Conservation (phyloP, 2,113 vertebrate species). For the Ciconia maguari region DNA sequence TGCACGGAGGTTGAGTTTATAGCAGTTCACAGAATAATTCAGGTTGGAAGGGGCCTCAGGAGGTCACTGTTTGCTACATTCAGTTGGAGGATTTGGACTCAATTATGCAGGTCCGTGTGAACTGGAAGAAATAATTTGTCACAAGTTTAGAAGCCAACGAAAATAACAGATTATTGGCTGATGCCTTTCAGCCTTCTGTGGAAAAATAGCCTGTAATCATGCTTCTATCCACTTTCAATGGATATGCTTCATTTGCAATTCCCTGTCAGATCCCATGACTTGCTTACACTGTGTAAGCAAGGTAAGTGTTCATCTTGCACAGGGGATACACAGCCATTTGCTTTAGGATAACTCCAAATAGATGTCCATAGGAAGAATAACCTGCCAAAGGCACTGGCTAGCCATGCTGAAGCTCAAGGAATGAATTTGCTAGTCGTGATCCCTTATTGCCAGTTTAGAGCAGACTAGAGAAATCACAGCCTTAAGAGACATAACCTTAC, state of each 20-base stretch:
- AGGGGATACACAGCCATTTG: not conserved
- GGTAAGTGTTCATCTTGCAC: not conserved
- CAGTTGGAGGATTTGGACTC: not conserved
- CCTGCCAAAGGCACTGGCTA: not conserved
- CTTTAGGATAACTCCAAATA: not conserved
- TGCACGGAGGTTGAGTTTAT: not conserved
- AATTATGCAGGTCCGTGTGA: accelerated
- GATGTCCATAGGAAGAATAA: not conserved
- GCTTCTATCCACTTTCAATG: not conserved
- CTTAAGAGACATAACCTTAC: not conserved
- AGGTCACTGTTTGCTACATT: not conserved
- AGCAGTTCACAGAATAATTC: not conserved
- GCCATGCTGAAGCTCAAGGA: not conserved
- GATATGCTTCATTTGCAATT: not conserved
- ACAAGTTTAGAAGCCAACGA: not conserved
- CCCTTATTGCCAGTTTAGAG: not conserved
- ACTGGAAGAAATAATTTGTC: not conserved
- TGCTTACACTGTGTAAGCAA: not conserved
- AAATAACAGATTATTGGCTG: not conserved
- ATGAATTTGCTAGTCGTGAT: not conserved
- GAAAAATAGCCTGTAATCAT: not conserved
- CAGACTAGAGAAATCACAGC: not conserved
- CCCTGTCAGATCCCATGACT: not conserved
- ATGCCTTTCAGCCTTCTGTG: not conserved
- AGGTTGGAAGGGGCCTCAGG: not conserved